These are phyloP conservation scores for Riparia riparia DNA, from an alignment of 2,113 vertebrate genomes.

Conservation along the genomic window DNA sequence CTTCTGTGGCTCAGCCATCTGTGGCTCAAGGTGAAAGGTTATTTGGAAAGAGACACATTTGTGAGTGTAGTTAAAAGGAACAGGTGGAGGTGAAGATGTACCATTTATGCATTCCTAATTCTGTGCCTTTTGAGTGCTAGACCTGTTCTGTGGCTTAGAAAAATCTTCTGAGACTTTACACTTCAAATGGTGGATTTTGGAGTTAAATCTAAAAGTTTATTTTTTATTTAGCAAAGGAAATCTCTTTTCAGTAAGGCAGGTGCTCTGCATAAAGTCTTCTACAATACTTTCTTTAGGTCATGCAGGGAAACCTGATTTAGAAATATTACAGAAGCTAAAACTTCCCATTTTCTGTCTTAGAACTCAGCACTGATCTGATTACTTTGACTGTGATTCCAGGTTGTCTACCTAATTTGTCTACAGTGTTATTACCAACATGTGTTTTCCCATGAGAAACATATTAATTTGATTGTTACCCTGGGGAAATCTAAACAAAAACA, in stretches of 20 bases:
- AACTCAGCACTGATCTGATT: slow-evolving; percentile 29
- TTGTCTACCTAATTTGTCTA: slow-evolving; percentile 59
- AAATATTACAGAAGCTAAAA: slow-evolving; percentile 17
- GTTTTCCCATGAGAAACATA: slow-evolving; percentile 47
- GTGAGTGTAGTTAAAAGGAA: background rate
- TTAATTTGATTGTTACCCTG: slow-evolving; percentile 39
- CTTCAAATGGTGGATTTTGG: background rate
- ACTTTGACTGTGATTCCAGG: slow-evolving; percentile 57
- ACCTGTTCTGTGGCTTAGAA: background rate
- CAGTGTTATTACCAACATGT: slow-evolving; percentile 39
- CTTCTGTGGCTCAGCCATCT: background rate
- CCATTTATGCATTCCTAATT: background rate
- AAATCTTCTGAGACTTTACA: background rate
- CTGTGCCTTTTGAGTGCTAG: background rate
- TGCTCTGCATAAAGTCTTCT: background rate
- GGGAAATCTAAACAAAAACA: slow-evolving; percentile 28
- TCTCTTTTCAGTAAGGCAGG: background rate
- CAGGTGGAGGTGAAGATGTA: background rate
- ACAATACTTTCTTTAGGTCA: background rate
- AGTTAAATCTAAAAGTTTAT: background rate
- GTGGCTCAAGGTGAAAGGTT: background rate
- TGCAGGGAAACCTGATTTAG: slow-evolving; percentile 28
- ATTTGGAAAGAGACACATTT: background rate
- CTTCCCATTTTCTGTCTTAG: background rate
- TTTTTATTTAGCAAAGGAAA: background rate